phyloP scores from a whole-genome alignment of 2,888 invertebrate genomes.

The Stenolophus ochropezus region DNA sequence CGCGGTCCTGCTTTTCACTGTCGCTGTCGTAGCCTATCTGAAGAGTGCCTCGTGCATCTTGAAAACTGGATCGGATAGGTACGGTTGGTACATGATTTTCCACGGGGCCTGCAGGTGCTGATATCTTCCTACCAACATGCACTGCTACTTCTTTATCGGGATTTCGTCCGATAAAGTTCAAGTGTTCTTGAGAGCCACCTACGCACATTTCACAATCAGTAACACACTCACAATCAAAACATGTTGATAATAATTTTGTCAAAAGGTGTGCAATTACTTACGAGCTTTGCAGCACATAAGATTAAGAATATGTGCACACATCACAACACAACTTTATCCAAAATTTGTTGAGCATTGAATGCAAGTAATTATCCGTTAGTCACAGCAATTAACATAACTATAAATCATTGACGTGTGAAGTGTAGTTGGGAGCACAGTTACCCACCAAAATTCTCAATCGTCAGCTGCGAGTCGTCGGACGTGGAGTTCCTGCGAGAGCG shows the following conservation, averaged over 20 bases:
- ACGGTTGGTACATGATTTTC: constrained; percentile 82
- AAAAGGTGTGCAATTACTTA: not conserved
- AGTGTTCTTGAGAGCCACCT: constrained; percentile 88
- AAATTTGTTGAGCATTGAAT: constrained; percentile 3
- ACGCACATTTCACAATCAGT: constrained; percentile 1
- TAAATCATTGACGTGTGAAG: constrained; percentile 19
- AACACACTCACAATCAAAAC: not conserved
- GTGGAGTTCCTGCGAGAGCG: constrained; percentile 90
- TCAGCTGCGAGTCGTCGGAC: constrained; percentile 91
- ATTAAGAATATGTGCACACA: constrained; percentile 26
- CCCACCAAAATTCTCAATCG: constrained; percentile 91
- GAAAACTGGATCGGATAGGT: constrained; percentile 83
- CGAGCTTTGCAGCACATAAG: constrained; percentile 18
- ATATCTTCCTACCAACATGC: constrained; percentile 75
- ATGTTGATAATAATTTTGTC: not conserved
- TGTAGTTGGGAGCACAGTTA: constrained; percentile 6
- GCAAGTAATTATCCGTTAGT: constrained; percentile 29
- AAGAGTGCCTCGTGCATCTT: constrained; percentile 84
- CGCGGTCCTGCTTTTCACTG: constrained; percentile 78
- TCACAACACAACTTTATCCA: constrained; percentile 21
- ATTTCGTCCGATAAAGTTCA: constrained; percentile 89
- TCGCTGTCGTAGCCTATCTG: constrained; percentile 81
- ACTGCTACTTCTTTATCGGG: constrained; percentile 84
- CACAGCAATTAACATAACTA: constrained; percentile 29
- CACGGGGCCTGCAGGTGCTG: constrained; percentile 73